phyloP scores from a whole-genome alignment of 2,797 vertebrate species.

The Danio jaintianensis region DNA sequence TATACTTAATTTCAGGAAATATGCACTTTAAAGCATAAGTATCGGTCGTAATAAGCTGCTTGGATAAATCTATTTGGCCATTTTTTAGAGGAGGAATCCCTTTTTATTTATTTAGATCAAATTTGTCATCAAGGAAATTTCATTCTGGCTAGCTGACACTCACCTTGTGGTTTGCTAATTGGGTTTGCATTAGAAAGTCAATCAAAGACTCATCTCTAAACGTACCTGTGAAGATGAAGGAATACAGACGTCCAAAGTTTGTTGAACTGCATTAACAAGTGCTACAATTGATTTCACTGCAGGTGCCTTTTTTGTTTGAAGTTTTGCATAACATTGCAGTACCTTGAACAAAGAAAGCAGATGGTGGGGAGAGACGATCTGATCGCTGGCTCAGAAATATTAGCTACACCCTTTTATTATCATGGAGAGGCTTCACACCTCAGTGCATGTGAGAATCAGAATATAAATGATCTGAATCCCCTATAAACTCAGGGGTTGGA shows the following conservation, averaged over 20 bases:
- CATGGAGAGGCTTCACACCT: not conserved
- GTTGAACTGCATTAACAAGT: not conserved
- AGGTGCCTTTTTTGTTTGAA: not conserved
- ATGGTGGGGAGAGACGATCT: not conserved
- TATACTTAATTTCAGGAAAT: no score
- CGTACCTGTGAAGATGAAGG: not conserved
- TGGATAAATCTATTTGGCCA: no score
- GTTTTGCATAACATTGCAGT: not conserved
- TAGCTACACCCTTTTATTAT: not conserved
- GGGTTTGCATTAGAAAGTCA: not conserved
- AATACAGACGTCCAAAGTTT: not conserved
- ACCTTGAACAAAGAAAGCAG: not conserved
- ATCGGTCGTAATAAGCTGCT: no score
- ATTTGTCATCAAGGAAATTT: not conserved
- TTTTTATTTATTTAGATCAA: not conserved
- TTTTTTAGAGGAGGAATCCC: not conserved
- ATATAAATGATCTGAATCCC: not conserved
- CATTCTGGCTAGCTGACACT: not conserved
- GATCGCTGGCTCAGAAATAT: not conserved
- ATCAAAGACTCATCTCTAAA: not conserved
- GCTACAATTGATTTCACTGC: not conserved
- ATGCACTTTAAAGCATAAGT: no score
- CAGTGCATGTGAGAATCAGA: not conserved
- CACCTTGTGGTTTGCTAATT: not conserved
- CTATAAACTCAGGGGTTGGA: conserved; percentile 1